Percentiles rank a stretch among this genome's conserved stretches.
Conservation (phyloP, 2,113 vertebrate species). For the Saimiri boliviensis region DNA sequence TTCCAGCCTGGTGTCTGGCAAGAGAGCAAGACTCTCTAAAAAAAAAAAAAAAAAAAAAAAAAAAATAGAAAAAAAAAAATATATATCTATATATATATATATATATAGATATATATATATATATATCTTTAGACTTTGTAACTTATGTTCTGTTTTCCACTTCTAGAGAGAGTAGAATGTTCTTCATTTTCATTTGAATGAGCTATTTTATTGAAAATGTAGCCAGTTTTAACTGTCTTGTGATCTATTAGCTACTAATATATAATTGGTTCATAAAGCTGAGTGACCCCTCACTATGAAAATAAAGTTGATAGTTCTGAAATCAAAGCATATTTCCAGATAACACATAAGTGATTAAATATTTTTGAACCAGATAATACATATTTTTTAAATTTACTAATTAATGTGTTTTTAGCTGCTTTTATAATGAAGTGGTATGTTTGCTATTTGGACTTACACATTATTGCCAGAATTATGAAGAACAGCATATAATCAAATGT, state of each 20-base stretch:
- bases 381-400: background rate
- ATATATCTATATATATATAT: too few species aligned
- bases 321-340: background rate
- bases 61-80: too few species aligned
- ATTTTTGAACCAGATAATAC: background rate
- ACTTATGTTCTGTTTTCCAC: background rate
- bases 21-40: too few species aligned
- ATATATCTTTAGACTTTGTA: background rate
- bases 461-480: background rate
- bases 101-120: too few species aligned
- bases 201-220: background rate
- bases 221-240: background rate
- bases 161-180: background rate
- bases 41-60: too few species aligned
- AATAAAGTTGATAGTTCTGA: background rate
- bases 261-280: background rate
- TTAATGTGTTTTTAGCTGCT: background rate
- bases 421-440: background rate
- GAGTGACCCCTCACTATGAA: background rate
- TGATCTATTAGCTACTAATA: background rate
- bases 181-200: background rate
- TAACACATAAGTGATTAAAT: background rate
- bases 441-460: background rate
- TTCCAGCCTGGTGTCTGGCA: too few species aligned
- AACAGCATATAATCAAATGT: background rate